Percentiles rank a stretch among this genome's conserved stretches.
Evolutionary conservation across 2,113 vertebrate species (phyloP).

Genomic region (Cebidichthys violaceus): DNA sequence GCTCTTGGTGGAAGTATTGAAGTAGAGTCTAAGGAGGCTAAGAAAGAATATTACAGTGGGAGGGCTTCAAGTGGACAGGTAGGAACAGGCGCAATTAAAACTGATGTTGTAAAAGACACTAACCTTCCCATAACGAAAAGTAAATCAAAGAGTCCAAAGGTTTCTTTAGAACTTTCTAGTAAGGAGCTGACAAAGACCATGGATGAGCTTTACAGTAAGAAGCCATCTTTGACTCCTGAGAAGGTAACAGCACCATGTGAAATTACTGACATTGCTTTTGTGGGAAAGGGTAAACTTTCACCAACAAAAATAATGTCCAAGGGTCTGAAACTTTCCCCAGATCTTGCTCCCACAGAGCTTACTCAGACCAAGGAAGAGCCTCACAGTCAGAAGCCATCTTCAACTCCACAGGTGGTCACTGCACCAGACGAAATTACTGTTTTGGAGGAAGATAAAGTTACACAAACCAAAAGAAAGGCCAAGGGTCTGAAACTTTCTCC

Average conservation of each 20-base stretch:
- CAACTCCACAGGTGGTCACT: background rate
- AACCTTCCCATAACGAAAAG: background rate
- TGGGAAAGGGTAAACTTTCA: background rate
- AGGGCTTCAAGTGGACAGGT: background rate
- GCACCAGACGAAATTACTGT: background rate
- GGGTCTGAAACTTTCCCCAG: background rate
- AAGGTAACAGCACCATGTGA: background rate
- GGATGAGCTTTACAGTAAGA: background rate
- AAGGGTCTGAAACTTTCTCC: background rate
- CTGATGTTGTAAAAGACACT: background rate
- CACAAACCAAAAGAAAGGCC: slow-evolving; percentile 28
- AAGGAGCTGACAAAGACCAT: background rate
- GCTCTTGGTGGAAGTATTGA: background rate
- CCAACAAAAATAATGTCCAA: slow-evolving; percentile 2
- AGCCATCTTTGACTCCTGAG: background rate
- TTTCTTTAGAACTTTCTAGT: background rate
- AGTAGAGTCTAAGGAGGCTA: background rate
- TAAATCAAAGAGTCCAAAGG: background rate
- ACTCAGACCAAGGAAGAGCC: background rate
- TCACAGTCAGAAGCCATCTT: background rate
- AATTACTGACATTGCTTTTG: background rate
- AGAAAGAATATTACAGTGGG: background rate
- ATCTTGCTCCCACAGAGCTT: background rate
- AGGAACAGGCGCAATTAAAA: background rate
- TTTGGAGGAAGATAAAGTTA: slow-evolving; percentile 6